Conservation (phyloP, 1,140 invertebrate genomes). For the Dryas iulia region DNA sequence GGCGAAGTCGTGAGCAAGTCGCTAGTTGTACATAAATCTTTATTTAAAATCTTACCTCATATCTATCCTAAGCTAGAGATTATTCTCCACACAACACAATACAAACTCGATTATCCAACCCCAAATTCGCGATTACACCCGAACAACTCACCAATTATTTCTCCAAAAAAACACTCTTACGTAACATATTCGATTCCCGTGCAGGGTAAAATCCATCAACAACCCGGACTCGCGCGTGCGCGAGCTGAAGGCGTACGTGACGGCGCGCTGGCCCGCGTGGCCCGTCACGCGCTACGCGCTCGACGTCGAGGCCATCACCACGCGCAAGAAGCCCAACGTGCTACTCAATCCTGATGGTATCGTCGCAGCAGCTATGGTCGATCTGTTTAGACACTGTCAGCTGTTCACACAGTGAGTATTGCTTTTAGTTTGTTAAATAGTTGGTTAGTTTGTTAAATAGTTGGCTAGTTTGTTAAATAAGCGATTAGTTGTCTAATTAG, state of each 20-base stretch:
- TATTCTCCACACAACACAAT: too few relatives aligned
- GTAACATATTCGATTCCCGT: conserved; percentile 7
- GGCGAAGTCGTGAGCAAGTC: too few relatives aligned
- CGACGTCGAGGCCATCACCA: conserved; percentile 99
- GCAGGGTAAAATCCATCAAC: conserved; percentile 98
- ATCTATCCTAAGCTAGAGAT: too few relatives aligned
- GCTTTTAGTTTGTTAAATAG: background rate
- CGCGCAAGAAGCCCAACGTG: conserved; percentile 99
- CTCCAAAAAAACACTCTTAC: too few relatives aligned
- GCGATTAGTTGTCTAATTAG: background rate
- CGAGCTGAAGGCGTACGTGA: conserved; percentile 97
- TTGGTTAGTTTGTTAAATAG: background rate
- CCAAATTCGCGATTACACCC: too few relatives aligned
- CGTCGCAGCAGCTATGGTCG: conserved; percentile 98
- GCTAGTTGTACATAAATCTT: too few relatives aligned
- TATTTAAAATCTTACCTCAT: too few relatives aligned
- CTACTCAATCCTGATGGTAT: conserved; percentile 99
- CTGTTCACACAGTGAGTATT: conserved; percentile 91
- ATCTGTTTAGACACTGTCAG: conserved; percentile 95
- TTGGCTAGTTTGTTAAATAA: background rate
- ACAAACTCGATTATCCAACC: too few relatives aligned
- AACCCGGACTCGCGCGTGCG: conserved; percentile 99
- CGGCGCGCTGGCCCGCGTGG: conserved; percentile 95
- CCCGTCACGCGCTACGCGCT: conserved; percentile 97
- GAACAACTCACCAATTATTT: too few relatives aligned